Conservation (phyloP, 1,140 invertebrate species). For the Drosophila erecta region DNA sequence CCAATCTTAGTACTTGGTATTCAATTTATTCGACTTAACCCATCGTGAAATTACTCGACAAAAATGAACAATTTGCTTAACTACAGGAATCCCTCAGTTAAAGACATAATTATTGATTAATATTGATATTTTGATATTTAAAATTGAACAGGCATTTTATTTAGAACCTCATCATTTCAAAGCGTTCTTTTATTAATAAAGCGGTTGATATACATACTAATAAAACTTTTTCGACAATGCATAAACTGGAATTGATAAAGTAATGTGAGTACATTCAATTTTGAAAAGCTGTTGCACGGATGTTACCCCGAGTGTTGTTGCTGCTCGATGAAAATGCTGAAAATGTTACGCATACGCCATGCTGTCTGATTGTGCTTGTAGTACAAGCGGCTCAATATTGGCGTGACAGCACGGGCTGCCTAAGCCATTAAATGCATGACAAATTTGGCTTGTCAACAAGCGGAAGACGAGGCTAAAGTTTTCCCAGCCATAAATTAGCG, state of each 20-base stretch:
- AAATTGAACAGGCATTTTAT: too few species aligned
- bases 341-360: slow-evolving; percentile 30
- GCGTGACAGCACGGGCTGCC: slow-evolving; percentile 41
- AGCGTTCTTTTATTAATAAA: too few species aligned
- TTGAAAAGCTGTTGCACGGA: not conserved
- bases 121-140: too few species aligned
- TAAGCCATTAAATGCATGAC: slow-evolving; percentile 78
- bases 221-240: not conserved
- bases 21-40: too few species aligned
- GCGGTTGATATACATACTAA: too few species aligned
- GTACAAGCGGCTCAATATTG: slow-evolving; percentile 40
- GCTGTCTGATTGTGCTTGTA: slow-evolving; percentile 26
- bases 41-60: too few species aligned
- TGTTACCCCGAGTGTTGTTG: not conserved
- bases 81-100: too few species aligned
- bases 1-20: too few species aligned
- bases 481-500: slow-evolving; percentile 68
- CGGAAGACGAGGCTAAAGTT: slow-evolving; percentile 67
- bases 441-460: slow-evolving; percentile 78
- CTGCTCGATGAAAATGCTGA: slow-evolving; percentile 1
- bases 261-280: not conserved
- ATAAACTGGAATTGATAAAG: too few species aligned
- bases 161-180: too few species aligned
- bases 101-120: too few species aligned
- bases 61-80: too few species aligned